Base-by-base conservation (phyloP, 2,113 vertebrate species). In the Bombycilla garrulus region DNA sequence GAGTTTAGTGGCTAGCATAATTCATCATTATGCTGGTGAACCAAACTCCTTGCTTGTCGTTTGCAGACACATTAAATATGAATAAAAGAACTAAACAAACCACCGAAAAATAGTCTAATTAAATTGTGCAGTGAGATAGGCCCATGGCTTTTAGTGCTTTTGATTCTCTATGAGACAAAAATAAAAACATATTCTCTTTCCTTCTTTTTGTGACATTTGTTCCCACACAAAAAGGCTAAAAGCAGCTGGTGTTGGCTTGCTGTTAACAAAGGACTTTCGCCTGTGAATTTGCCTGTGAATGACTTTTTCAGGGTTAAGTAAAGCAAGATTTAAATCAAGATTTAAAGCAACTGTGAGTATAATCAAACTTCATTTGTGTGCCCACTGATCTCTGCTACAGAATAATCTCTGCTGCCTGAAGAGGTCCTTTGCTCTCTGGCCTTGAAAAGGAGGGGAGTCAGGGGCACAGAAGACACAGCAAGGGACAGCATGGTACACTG, bases 51-150 rank as follows among this genome's bases (percentile, higher is more conserved):
- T 70, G 64, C 86, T 97, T 95, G 92, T 95, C 96, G 93, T 97
- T 97, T 96, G 86, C 81, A 94, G 88, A 73, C 81, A 77, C 97
- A 98, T 98, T 98, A 98, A 98, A 98, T 98, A 98, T 98, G 98
- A 97, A 98, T 97, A 98, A 97, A 94, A 94, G 94, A 97, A 95
- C 96, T 87, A 97, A 98, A 97, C 88, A 96, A 97, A 97, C 89
- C 80, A 73, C 92, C 97, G 97, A 98, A 97, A 98, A 98, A 98
- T 97, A 94, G 96, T 83, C 97, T 97, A 98, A 97, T 98, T 98
- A 98, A 97, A 97, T 81, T 93, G 93, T 88, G 91, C 82, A 90
- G 89, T 45, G 80, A 96, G 69, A 95, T 44, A 58, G 42, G 48
- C 90, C 82, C 62, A 72, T 97, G 77, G 94, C 90, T 97, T 97